phyloP scores from a whole-genome alignment of 2,888 invertebrate genomes.

The Liposcelis brunnea region DNA sequence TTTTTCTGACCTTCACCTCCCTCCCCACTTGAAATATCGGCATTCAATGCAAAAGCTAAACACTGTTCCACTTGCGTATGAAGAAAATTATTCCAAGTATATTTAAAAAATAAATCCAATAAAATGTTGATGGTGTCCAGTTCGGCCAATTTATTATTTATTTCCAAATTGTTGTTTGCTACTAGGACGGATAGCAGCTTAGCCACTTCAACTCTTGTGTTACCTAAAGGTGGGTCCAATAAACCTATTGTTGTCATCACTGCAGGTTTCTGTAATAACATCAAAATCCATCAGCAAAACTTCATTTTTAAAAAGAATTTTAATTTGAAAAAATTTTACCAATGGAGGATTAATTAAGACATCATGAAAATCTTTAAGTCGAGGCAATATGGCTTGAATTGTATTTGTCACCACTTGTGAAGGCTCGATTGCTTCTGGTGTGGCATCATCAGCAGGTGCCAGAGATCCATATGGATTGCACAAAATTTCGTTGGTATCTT shows the following conservation, averaged over 20 bases:
- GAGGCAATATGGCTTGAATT: slow-evolving; percentile 42
- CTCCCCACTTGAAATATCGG: slow-evolving; percentile 22
- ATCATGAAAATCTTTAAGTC: slow-evolving; percentile 50
- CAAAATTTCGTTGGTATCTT: slow-evolving; percentile 23
- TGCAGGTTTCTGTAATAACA: slow-evolving; percentile 34
- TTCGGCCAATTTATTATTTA: slow-evolving; percentile 45
- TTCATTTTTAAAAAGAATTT: slow-evolving; percentile 4
- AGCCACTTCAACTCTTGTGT: slow-evolving; percentile 61
- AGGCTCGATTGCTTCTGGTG: not conserved
- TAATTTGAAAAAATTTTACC: too few species aligned
- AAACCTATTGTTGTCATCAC: slow-evolving; percentile 52
- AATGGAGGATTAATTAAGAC: slow-evolving; percentile 51
- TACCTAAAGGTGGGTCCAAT: slow-evolving; percentile 59
- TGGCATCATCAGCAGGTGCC: slow-evolving; percentile 1
- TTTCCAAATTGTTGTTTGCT: slow-evolving; percentile 48
- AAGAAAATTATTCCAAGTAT: slow-evolving; percentile 88
- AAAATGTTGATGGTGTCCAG: slow-evolving; percentile 39
- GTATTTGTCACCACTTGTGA: slow-evolving; percentile 38
- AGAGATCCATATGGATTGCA: not conserved
- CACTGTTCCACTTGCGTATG: slow-evolving; percentile 78
- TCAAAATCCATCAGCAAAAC: too few species aligned
- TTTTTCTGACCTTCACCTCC: slow-evolving; percentile 14
- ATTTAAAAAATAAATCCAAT: slow-evolving; percentile 76
- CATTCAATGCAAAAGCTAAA: slow-evolving; percentile 47
- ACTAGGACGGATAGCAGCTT: slow-evolving; percentile 62